Evolutionary conservation across 1,140 invertebrate species (phyloP), one percentile per base, ranked within the genome.

Genomic region (Venturia canescens): DNA sequence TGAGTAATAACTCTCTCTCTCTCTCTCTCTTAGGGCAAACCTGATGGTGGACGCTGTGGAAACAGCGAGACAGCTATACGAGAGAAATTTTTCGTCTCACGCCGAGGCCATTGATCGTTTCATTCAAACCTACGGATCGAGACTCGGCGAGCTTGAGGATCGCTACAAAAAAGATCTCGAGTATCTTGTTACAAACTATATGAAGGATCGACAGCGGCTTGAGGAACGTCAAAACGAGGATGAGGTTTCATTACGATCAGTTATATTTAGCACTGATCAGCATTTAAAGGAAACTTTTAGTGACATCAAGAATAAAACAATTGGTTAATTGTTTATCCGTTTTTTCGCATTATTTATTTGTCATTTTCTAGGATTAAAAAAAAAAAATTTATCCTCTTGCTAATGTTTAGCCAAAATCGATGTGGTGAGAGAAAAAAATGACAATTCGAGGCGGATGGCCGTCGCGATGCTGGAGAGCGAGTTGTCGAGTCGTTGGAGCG

Each of bases 11-110:
- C 13, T 63, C n/a, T 63, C 29, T 16, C 31, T 3, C 53, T 63
- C 1, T 27, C 13, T 63, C n/a, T 63, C 29, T 16, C 31, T 3
- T 48, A 89, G 90, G 31, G 89, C 90, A 48, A 86, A 83, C 78
- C 80, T 89, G 50, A 70, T 89, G 9, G n/a, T 90, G 57, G 85
- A 89, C 18, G 83, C 83, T 27, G 48, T 91, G 7, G 80, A 85
- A 29, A 83, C 85, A 23, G 75, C 86, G 1, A 86, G 89, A 21
- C 81, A 87, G 7, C 89, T 89, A 66, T 84, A 88, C 80, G 84
- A 83, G 38, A 86, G 18, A 29, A 87, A 80, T 26, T 74, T 83
- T 15, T 80, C 70, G 69, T 44, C 83, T 3, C 87, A 89, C 44
- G 75, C 81, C n/a, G 84, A 88, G 13, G 80, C 79, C 7, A 88